These are phyloP conservation scores for Aphelenchoides besseyi DNA, from an alignment of 1,140 invertebrate genomes.

Conservation along the genomic window DNA sequence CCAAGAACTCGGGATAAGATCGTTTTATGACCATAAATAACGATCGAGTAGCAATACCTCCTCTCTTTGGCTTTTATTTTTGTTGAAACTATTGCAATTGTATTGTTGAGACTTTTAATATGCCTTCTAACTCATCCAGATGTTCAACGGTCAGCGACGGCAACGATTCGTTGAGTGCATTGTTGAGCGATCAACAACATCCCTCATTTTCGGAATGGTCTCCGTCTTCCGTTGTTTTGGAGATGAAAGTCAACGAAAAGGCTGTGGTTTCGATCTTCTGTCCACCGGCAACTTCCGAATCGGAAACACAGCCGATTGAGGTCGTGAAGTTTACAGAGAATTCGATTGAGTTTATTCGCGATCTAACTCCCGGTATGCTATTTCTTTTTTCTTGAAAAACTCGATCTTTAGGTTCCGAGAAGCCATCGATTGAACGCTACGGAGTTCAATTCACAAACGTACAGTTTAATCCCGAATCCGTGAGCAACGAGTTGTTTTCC, in stretches of 20 bases:
- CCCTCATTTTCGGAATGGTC: slow-evolving; percentile 10
- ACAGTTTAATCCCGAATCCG: slow-evolving; percentile 9
- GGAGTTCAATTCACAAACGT: background rate
- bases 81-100: no score
- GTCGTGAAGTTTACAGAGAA: slow-evolving; percentile 13
- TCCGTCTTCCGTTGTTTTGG: slow-evolving; percentile 7
- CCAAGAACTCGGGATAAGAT: no score
- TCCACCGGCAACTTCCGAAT: background rate
- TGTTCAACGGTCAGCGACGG: no score
- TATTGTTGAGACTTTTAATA: no score
- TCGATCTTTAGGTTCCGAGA: background rate
- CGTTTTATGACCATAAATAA: no score
- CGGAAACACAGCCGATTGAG: background rate
- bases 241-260: slow-evolving; percentile 20
- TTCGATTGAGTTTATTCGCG: slow-evolving; percentile 15
- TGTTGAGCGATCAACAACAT: background rate
- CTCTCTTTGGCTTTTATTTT: no score
- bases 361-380: background rate
- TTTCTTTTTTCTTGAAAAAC: slow-evolving; percentile 6
- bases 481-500: background rate
- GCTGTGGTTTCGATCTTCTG: slow-evolving; percentile 12
- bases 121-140: no score
- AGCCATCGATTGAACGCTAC: background rate
- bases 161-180: background rate
- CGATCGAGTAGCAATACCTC: no score